A percentile compares a stretch with the other conserved stretches of the same genome.
Evolutionary conservation across 2,888 invertebrate genomes (phyloP).

Genomic region (Seladonia tumulorum): DNA sequence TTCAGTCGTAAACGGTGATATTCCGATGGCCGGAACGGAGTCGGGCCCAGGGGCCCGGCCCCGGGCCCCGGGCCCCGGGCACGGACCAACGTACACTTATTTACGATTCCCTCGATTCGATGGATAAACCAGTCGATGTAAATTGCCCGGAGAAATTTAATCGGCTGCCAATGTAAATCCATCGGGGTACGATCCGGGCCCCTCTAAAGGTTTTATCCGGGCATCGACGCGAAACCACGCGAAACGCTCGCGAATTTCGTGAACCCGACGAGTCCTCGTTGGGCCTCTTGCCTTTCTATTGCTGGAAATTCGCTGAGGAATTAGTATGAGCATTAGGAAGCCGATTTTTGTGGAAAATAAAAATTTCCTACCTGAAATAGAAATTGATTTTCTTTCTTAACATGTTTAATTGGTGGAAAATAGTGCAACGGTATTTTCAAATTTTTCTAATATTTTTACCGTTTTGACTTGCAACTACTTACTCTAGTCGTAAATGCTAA

Average conservation of each 20-base stretch:
- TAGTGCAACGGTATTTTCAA: too few species aligned
- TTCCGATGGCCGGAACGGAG: slow-evolving; percentile 29
- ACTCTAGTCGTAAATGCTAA: too few species aligned
- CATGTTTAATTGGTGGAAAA: too few species aligned
- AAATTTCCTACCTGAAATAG: too few species aligned
- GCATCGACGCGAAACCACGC: neutral
- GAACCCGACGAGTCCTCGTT: neutral
- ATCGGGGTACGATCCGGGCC: slow-evolving; percentile 29
- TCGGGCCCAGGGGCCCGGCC: neutral
- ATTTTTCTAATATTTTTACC: too few species aligned
- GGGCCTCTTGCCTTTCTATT: neutral
- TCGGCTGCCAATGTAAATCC: slow-evolving; percentile 59
- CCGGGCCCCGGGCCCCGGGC: neutral
- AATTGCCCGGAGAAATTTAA: slow-evolving; percentile 56
- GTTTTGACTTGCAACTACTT: too few species aligned
- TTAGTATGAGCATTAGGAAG: neutral
- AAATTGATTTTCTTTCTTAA: too few species aligned
- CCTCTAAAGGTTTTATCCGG: slow-evolving; percentile 22
- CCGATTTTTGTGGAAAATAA: neutral
- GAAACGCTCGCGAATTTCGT: neutral
- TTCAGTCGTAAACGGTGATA: slow-evolving; percentile 61
- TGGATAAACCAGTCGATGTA: slow-evolving; percentile 61
- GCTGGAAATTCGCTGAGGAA: neutral
- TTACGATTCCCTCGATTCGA: slow-evolving; percentile 57
- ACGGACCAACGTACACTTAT: slow-evolving; percentile 46